These are phyloP conservation scores for Ammospiza caudacuta DNA, from an alignment of 2,113 vertebrate species.

Conservation along the genomic window DNA sequence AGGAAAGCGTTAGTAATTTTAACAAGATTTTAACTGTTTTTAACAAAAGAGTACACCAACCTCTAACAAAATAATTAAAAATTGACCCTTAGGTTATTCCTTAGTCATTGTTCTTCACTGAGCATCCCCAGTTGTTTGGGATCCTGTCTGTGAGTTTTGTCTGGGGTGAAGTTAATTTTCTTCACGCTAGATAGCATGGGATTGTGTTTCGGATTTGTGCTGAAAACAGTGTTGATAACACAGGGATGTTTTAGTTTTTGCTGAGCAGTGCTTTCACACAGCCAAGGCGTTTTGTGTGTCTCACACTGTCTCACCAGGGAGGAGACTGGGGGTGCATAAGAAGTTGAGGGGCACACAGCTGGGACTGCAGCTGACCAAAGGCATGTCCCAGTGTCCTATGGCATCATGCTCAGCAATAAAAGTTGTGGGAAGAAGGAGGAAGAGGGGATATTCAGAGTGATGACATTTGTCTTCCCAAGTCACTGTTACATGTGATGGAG, in stretches of 20 bases:
- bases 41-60: background rate
- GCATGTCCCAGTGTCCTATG: background rate
- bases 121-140: background rate
- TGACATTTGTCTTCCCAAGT: background rate
- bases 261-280: background rate
- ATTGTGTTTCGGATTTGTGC: background rate
- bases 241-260: background rate
- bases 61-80: background rate
- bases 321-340: background rate
- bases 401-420: background rate
- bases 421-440: background rate
- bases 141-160: background rate
- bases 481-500: background rate
- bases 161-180: background rate
- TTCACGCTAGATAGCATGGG: background rate
- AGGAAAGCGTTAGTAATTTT: background rate
- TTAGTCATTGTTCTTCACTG: background rate
- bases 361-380: background rate
- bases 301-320: background rate
- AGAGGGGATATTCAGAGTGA: background rate
- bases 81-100: background rate
- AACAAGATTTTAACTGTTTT: background rate
- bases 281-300: background rate
- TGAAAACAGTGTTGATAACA: background rate
- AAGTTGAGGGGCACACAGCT: background rate